Evolutionary conservation across 2,888 invertebrate species (phyloP).

Genomic region (Phymatocera aterrima): DNA sequence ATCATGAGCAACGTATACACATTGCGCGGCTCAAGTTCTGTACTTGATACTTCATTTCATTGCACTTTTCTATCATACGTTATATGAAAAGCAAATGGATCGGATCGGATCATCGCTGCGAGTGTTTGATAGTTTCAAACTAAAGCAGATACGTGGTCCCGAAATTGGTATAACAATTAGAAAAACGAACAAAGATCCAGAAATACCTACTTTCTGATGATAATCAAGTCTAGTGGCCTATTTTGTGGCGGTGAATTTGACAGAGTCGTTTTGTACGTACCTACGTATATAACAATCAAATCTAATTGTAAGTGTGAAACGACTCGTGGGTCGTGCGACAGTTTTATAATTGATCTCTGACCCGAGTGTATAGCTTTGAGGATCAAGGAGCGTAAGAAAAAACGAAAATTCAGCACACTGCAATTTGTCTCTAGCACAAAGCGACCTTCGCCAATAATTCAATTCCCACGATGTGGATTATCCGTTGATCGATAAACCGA

Average conservation of each 20-base stretch:
- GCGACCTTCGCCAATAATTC: background rate
- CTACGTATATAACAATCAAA: background rate
- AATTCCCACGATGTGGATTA: constrained; percentile 18
- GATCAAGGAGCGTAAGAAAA: background rate
- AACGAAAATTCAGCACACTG: background rate
- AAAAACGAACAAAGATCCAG: background rate
- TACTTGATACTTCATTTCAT: background rate
- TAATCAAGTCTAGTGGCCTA: background rate
- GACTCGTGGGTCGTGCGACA: background rate
- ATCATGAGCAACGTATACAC: background rate
- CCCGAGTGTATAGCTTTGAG: background rate
- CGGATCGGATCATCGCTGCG: too few relatives aligned
- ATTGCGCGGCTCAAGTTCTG: background rate
- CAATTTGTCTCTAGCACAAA: background rate
- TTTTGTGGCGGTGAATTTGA: background rate
- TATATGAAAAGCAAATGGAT: background rate
- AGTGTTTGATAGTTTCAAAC: too few relatives aligned
- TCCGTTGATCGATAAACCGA: background rate
- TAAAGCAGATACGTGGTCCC: too few relatives aligned
- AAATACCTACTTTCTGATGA: background rate
- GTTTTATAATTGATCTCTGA: background rate
- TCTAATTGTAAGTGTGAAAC: background rate
- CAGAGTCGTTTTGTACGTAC: too few relatives aligned
- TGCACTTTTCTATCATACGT: background rate
- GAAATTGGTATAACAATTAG: too few relatives aligned